Evolutionary conservation across 2,888 invertebrate species (phyloP), one percentile per base, ranked within the genome.

Genomic region (Mayetiola destructor): DNA sequence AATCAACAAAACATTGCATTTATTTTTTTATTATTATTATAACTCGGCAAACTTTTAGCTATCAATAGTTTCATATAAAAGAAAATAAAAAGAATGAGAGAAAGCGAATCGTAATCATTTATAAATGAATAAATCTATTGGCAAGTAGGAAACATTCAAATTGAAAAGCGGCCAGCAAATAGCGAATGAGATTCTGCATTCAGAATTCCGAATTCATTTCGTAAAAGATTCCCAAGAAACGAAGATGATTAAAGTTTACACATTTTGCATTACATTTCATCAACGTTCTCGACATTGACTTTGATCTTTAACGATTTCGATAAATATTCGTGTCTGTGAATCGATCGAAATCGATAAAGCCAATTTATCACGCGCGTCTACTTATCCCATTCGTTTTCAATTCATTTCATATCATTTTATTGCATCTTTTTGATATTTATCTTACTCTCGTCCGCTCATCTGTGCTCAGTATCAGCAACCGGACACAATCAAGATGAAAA

Each of bases 341-440:
- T 37, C 37, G n/a, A n/a, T 37, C n/a, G 14, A 14, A 48, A 48
- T 48, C 48, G 48, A n/a, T n/a, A 39, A 27, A 16, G 48, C 27
- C 48, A 48, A 48, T 48, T 48, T 48, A 48, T 48, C 48, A 48
- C 29, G 48, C 48, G 29, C 48, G 14, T 48, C 16, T 48, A 48
- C 27, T 48, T 48, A 48, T 48, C 48, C 23, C 27, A 27, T 48
- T 48, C 48, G n/a, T n/a, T n/a, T n/a, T n/a, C n/a, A n/a, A n/a
- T n/a, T n/a, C n/a, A n/a, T n/a, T n/a, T n/a, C n/a, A n/a, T n/a
- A n/a, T 48, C 48, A 48, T 48, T 27, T 3, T 12, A 3, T 6
- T n/a, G 21, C 20, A 21, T 16, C 18, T 37, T n/a, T n/a, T 23
- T 23, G 42, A 42, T 42, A 27, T 6, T 48, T 48, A 48, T 48